A percentile compares a stretch with the other conserved stretches of the same genome.
Conservation (phyloP, 2,797 vertebrate species). For the Peromyscus attwateri region DNA sequence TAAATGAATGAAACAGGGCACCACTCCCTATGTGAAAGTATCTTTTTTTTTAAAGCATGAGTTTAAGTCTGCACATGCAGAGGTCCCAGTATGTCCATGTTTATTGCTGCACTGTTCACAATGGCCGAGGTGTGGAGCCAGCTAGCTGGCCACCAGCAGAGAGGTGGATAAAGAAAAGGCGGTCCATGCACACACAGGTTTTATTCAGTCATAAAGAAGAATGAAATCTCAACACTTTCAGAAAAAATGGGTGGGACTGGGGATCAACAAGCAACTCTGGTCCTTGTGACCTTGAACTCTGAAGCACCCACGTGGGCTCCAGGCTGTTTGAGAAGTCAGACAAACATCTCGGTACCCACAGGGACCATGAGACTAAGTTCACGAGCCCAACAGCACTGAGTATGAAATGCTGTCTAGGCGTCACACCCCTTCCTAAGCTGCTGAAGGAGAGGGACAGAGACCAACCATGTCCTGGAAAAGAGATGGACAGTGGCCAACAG, state of each 20-base stretch:
- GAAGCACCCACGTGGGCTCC: background rate
- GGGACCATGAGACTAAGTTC: background rate
- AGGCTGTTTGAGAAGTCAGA: background rate
- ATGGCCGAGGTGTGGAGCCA: background rate
- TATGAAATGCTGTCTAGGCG: background rate
- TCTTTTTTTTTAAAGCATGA: background rate
- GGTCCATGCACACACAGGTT: background rate
- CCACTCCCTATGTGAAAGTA: background rate
- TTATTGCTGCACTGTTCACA: background rate
- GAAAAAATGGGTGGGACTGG: background rate
- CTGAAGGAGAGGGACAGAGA: background rate
- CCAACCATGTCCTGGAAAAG: background rate
- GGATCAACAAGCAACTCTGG: background rate
- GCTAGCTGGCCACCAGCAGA: background rate
- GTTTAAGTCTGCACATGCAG: background rate
- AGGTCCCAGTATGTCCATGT: background rate
- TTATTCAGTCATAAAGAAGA: background rate
- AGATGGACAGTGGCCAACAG: too few relatives aligned
- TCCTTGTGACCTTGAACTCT: background rate
- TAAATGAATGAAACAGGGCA: background rate
- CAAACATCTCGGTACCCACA: background rate
- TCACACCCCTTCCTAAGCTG: background rate
- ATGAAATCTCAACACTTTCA: background rate
- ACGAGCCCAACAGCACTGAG: rapidly evolving
- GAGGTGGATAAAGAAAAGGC: background rate